phyloP scores from a whole-genome alignment of 2,113 vertebrate genomes.

The Muntiacus reevesi region DNA sequence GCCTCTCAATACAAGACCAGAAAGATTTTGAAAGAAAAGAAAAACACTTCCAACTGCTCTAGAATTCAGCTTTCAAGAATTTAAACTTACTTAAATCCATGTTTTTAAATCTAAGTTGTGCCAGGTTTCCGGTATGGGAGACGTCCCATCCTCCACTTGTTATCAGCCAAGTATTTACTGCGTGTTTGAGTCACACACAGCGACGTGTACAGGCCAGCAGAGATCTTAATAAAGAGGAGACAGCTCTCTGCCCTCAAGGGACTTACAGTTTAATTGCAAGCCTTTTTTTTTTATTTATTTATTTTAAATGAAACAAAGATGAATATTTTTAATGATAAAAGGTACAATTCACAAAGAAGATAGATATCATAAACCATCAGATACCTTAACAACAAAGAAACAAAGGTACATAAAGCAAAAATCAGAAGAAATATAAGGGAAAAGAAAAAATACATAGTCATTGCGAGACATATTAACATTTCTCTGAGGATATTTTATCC shows the following conservation, averaged over 20 bases:
- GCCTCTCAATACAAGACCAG: slow-evolving; percentile 23
- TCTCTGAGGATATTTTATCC: neutral
- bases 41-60: slow-evolving; percentile 16
- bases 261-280: neutral
- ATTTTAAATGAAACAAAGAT: neutral
- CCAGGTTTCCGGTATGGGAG: slow-evolving; percentile 46
- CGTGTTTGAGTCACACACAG: neutral
- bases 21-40: slow-evolving; percentile 40
- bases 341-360: neutral
- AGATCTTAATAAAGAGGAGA: neutral
- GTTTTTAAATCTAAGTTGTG: neutral
- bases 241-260: neutral
- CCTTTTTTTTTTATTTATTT: neutral
- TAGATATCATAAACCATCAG: neutral
- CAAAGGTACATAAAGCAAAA: neutral
- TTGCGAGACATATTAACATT: neutral
- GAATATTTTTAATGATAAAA: neutral
- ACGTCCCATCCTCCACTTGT: neutral
- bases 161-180: slow-evolving; percentile 16
- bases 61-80: slow-evolving; percentile 23
- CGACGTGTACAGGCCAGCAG: neutral
- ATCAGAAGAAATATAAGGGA: neutral
- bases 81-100: neutral
- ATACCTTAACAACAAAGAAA: neutral
- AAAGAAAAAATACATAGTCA: neutral